Conservation (phyloP, 1,140 invertebrate species). For the Hydropsyche tenuis region DNA sequence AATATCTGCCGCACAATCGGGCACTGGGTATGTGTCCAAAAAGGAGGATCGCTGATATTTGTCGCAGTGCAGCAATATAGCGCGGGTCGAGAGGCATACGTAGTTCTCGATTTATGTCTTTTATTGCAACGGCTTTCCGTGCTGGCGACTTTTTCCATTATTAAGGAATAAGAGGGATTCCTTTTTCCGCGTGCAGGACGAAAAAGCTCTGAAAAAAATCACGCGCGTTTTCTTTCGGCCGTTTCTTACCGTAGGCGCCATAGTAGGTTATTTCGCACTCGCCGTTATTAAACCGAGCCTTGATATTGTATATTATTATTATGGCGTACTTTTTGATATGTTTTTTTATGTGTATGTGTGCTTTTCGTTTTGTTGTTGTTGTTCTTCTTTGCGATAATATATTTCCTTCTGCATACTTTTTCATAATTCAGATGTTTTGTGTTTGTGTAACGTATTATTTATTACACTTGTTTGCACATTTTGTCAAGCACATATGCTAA, state of each 20-base stretch:
- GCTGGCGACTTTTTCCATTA: conserved; percentile 14
- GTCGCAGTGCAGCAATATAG: conserved; percentile 40
- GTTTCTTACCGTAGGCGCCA: not conserved
- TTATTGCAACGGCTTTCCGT: conserved; percentile 34
- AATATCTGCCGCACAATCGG: not conserved
- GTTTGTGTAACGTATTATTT: conserved; percentile 18
- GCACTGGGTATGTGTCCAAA: no score
- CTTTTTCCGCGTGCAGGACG: not conserved
- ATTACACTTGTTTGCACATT: conserved; percentile 8
- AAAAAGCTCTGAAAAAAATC: conserved; percentile 7
- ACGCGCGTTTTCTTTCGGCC: conserved; percentile 10
- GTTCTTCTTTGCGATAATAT: not conserved
- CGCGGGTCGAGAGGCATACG: conserved; percentile 6
- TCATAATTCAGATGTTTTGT: conserved; percentile 24
- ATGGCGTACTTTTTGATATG: not conserved
- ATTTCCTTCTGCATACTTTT: not conserved
- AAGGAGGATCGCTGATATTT: conserved; percentile 29
- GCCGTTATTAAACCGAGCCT: not conserved
- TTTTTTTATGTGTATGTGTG: not conserved
- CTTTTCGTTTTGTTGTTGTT: not conserved
- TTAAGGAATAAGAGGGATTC: conserved; percentile 3
- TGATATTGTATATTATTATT: not conserved
- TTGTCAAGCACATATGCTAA: not conserved
- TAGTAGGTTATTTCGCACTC: not conserved
- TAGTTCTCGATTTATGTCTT: conserved; percentile 33